phyloP scores from a whole-genome alignment of 2,888 invertebrate genomes.

The Bombyx huttoni region DNA sequence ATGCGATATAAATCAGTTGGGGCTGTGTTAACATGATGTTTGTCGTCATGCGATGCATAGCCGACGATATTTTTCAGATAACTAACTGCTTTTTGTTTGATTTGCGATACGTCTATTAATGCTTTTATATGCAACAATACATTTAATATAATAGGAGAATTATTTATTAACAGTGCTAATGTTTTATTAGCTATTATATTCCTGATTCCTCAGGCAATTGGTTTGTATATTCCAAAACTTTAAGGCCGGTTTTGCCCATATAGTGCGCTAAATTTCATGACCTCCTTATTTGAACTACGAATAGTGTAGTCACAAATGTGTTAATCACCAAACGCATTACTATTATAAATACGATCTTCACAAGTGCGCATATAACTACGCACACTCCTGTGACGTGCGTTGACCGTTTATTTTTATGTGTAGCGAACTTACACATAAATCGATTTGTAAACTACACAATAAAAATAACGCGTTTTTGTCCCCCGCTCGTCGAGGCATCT shows the following conservation, averaged over 20 bases:
- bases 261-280: too few species aligned
- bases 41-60: background rate
- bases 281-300: too few species aligned
- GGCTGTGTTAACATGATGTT: slow-evolving; percentile 1
- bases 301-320: too few species aligned
- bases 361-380: background rate
- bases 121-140: background rate
- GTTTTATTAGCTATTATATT: background rate
- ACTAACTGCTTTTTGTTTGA: slow-evolving; percentile 14
- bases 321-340: too few species aligned
- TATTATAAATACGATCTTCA: too few species aligned
- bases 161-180: background rate
- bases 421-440: slow-evolving; percentile 9
- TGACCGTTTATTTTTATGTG: background rate
- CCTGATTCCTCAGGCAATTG: too few species aligned
- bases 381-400: background rate
- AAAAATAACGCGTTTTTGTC: slow-evolving; percentile 8
- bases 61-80: background rate
- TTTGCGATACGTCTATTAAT: background rate
- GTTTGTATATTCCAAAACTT: too few species aligned
- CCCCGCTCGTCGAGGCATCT: background rate
- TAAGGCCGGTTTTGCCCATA: too few species aligned
- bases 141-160: background rate
- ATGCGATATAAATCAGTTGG: background rate
- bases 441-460: slow-evolving; percentile 20